Percentiles rank a stretch among this genome's conserved stretches.
phyloP scores from a whole-genome alignment of 2,113 vertebrate genomes.

The Plestiodon gilberti region DNA sequence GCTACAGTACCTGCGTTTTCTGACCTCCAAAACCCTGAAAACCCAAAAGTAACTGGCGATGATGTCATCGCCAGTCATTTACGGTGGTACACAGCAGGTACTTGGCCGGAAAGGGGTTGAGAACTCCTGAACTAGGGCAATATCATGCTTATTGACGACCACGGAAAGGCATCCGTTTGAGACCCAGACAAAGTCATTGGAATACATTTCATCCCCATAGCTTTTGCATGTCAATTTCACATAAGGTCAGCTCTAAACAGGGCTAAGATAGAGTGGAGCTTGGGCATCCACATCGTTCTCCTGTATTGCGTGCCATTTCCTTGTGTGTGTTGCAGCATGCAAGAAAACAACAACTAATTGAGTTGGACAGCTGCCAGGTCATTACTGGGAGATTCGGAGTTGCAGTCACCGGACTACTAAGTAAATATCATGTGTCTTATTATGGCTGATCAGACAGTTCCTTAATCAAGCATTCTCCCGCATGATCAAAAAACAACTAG shows the following conservation, averaged over 20 bases:
- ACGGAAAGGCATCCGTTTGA: not conserved
- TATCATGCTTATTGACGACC: not conserved
- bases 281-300: not conserved
- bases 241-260: not conserved
- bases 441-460: slow-evolving; percentile 26
- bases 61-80: no score
- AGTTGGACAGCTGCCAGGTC: not conserved
- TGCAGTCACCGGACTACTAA: not conserved
- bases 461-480: slow-evolving; percentile 14
- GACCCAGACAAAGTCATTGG: slow-evolving; percentile 2
- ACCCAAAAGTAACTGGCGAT: no score
- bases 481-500: not conserved
- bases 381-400: not conserved
- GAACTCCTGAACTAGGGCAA: not conserved
- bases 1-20: no score
- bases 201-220: not conserved
- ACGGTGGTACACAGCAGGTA: no score
- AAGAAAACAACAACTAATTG: not conserved
- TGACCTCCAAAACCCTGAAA: no score
- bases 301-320: not conserved
- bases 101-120: no score
- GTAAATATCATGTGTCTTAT: slow-evolving; percentile 29
- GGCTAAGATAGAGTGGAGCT: not conserved
- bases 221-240: not conserved
- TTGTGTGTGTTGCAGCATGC: not conserved